Evolutionary conservation across 2,797 vertebrate genomes (phyloP), one percentile per base, ranked within the genome.

Genomic region (Chromis chromis): DNA sequence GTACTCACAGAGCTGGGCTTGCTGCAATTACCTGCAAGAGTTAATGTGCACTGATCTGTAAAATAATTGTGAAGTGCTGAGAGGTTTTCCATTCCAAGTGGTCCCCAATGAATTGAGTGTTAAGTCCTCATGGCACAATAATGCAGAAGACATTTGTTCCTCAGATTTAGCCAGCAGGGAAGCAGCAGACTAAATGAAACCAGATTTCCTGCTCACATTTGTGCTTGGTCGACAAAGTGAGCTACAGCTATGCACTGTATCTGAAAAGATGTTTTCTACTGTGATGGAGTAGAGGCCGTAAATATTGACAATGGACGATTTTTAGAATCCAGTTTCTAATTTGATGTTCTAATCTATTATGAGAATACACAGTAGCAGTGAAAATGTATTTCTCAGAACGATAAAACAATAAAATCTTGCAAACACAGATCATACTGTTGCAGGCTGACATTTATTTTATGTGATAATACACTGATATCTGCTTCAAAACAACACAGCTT

Each of bases 41-140:
- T 88, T 92, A 89, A 92, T 74, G 86, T 90, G 88, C 86, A 79
- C 81, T 74, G 85, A 92, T 92, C 82, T 92, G 91, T 89, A 89
- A 90, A 91, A 87, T 91, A 89, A 91, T 89, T 86, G 81, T 79
- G 77, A 90, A 91, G 89, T 85, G 90, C 86, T 92, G 90, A 91
- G 86, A 91, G 90, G 81, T 83, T 91, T 93, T 87, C 74, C 83
- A 78, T 89, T 84, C 82, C 84, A 90, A 89, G 88, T 84, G 86
- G 77, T 88, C 91, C 88, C 90, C 70, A 65, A 24, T 87, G 92
- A 82, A 80, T 88, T 81, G 77, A 89, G 88, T 91, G 92, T 90
- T 91, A 92, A 92, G 87, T 88, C 87, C 82, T 86, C 71, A 73
- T 84, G 82, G 89, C 78, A 86, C 62, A 33, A 82, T 76, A 79